A percentile compares a stretch with the other conserved stretches of the same genome.
Evolutionary conservation across 2,113 vertebrate genomes (phyloP).

Genomic region (Canis aureus): DNA sequence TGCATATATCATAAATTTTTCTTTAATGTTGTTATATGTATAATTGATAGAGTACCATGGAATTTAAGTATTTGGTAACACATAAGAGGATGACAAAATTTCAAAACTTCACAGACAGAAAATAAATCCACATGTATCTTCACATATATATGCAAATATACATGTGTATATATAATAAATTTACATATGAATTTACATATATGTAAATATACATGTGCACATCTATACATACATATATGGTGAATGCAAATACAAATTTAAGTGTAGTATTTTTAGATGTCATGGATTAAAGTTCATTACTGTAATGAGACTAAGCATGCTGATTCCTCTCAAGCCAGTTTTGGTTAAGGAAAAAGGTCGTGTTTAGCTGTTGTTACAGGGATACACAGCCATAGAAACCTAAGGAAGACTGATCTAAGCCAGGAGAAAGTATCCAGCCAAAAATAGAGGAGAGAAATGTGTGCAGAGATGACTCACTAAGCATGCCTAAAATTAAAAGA

Average conservation of each 20-base stretch:
- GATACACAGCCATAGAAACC: neutral
- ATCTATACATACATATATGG: neutral
- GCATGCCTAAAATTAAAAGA: neutral
- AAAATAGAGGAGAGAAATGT: neutral
- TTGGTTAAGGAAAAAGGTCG: neutral
- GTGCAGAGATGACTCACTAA: neutral
- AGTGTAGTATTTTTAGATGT: neutral
- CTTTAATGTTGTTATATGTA: neutral
- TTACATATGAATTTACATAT: neutral
- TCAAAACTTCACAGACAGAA: neutral
- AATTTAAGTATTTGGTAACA: neutral
- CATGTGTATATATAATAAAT: neutral
- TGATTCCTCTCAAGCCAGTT: neutral
- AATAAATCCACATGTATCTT: neutral
- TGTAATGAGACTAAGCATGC: neutral
- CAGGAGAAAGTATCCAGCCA: neutral
- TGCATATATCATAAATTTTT: neutral
- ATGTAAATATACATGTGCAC: neutral
- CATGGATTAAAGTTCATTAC: neutral
- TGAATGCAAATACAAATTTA: neutral
- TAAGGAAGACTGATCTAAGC: neutral
- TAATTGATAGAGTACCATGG: neutral
- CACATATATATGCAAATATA: neutral
- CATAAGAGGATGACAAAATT: neutral
- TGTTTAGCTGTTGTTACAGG: neutral